A percentile compares a stretch with the other conserved stretches of the same genome.
These are phyloP conservation scores for Morinoia aosen DNA, from an alignment of 2,888 invertebrate species.

Conservation along the genomic window DNA sequence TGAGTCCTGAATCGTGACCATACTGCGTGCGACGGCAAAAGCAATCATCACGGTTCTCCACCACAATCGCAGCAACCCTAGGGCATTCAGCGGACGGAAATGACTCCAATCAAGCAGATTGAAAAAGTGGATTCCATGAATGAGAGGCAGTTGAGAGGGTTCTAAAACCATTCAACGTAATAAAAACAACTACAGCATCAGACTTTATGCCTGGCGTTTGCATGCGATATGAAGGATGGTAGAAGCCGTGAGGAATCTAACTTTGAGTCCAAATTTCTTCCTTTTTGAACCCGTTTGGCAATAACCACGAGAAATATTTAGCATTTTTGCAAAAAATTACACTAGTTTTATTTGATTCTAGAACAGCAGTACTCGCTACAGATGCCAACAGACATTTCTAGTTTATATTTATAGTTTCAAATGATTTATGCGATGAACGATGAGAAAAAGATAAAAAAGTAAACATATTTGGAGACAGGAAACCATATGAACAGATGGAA, in stretches of 20 bases:
- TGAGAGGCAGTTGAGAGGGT: neutral
- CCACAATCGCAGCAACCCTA: conserved; percentile 15
- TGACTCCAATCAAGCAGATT: neutral
- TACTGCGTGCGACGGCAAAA: neutral
- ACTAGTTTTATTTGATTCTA: neutral
- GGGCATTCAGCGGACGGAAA: neutral
- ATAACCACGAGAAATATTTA: neutral
- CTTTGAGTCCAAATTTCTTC: neutral
- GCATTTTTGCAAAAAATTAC: neutral
- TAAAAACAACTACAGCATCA: neutral
- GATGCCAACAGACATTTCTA: too few species aligned
- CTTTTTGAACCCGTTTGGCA: neutral
- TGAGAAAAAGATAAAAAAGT: too few species aligned
- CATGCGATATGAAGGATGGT: neutral
- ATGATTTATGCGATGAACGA: too few species aligned
- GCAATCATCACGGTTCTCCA: conserved; percentile 42
- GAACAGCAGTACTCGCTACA: neutral
- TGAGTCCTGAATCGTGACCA: conserved; percentile 31
- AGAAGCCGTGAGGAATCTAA: neutral
- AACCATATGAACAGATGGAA: too few species aligned
- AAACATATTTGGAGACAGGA: too few species aligned
- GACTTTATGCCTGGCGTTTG: neutral
- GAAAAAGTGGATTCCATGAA: neutral
- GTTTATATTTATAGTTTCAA: too few species aligned
- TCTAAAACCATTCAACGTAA: neutral